Conservation (phyloP, 2,888 invertebrate genomes). For the Urechis unicinctus region DNA sequence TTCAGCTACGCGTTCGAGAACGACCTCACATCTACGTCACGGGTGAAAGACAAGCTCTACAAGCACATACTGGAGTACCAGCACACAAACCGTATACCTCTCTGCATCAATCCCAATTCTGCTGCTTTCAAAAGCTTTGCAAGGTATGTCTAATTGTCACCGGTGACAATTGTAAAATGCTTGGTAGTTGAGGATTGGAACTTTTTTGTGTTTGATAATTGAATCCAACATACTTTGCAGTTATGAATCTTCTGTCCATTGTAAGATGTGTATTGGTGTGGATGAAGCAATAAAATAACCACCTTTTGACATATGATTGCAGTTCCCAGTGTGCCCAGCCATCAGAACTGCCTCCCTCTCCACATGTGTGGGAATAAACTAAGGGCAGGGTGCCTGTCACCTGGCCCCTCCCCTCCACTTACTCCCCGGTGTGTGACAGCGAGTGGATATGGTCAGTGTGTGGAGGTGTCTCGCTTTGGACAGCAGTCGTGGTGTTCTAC, state of each 20-base stretch:
- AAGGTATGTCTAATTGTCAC: constrained; percentile 64
- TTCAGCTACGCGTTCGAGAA: constrained; percentile 58
- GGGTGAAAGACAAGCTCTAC: constrained; percentile 96
- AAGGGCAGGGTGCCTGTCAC: too few species aligned
- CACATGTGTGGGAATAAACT: constrained; percentile 78
- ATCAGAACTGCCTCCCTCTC: constrained; percentile 95
- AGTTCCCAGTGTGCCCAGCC: constrained; percentile 74
- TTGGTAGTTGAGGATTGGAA: background rate
- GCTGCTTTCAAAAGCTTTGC: constrained; percentile 99
- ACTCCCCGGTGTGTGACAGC: too few species aligned
- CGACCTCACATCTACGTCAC: constrained; percentile 19
- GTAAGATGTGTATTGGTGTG: too few species aligned
- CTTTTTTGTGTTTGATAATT: too few species aligned
- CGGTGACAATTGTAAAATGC: background rate
- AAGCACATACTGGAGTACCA: constrained; percentile 98
- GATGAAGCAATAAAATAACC: too few species aligned
- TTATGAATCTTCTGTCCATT: too few species aligned
- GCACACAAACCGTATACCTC: constrained; percentile 89
- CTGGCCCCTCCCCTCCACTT: too few species aligned
- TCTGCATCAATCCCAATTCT: constrained; percentile 99
- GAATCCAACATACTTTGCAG: too few species aligned
- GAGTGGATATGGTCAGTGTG: too few species aligned
- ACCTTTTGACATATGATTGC: constrained; percentile 19
- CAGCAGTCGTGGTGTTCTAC: too few species aligned
- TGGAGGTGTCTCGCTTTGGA: too few species aligned